phyloP scores from a whole-genome alignment of 1,140 invertebrate species.

The Drosophila lacertosa region DNA sequence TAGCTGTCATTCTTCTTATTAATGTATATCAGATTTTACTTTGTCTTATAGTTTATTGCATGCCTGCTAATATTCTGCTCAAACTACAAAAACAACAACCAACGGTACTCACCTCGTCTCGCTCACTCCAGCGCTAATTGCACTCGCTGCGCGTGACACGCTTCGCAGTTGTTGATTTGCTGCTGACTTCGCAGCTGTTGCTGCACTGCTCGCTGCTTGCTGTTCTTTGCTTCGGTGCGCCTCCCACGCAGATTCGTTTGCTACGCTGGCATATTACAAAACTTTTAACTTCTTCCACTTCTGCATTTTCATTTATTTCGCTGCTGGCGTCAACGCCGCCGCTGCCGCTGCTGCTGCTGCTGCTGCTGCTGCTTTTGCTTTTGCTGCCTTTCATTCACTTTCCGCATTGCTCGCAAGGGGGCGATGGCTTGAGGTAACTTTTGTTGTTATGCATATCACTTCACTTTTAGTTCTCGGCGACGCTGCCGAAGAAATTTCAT shows the following conservation, averaged over 20 bases:
- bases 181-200: slow-evolving; percentile 19
- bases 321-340: slow-evolving; percentile 14
- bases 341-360: too few species aligned
- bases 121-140: not conserved
- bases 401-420: not conserved
- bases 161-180: slow-evolving; percentile 10
- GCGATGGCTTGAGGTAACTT: not conserved
- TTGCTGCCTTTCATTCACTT: slow-evolving; percentile 34
- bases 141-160: not conserved
- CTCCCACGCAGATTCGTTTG: not conserved
- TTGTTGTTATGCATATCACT: slow-evolving; percentile 22
- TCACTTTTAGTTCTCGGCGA: slow-evolving; percentile 32
- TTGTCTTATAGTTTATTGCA: slow-evolving; percentile 10
- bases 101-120: not conserved
- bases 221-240: not conserved
- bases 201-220: not conserved
- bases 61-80: too few species aligned
- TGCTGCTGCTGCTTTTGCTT: too few species aligned
- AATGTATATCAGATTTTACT: not conserved
- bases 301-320: slow-evolving; percentile 43
- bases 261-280: slow-evolving; percentile 36
- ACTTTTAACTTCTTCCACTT: slow-evolving; percentile 44
- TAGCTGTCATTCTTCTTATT: not conserved
- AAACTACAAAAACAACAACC: not conserved
- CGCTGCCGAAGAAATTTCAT: slow-evolving; percentile 27